Evolutionary conservation across 2,888 invertebrate genomes (phyloP).

Genomic region (Syrphus vitripennis): DNA sequence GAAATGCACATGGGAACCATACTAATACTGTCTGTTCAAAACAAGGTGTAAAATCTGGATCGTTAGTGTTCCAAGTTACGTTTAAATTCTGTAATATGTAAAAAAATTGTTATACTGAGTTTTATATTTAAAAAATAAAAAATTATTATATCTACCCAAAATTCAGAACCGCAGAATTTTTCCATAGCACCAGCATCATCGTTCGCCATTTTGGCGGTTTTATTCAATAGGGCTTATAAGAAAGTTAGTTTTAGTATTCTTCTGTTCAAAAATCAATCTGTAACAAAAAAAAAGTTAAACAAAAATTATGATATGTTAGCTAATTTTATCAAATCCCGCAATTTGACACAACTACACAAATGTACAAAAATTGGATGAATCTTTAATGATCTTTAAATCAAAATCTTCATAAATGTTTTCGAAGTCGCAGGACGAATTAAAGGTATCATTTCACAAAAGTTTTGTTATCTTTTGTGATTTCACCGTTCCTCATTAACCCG

Average conservation of each 20-base stretch:
- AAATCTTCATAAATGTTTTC: too few relatives aligned
- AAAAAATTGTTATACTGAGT: neutral
- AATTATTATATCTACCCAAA: constrained; percentile 88
- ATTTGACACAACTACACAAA: too few relatives aligned
- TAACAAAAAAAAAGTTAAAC: neutral
- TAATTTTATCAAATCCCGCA: too few relatives aligned
- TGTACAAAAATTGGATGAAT: too few relatives aligned
- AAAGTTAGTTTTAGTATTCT: neutral
- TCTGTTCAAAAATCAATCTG: neutral
- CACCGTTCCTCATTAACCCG: too few relatives aligned
- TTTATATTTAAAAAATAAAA: neutral
- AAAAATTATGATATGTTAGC: too few relatives aligned
- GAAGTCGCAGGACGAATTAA: too few relatives aligned
- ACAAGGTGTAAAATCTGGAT: constrained; percentile 94
- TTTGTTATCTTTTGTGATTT: too few relatives aligned
- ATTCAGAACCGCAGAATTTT: constrained; percentile 88
- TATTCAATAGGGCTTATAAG: neutral
- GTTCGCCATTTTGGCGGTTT: constrained; percentile 72
- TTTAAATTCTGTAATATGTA: constrained; percentile 86
- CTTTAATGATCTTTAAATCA: too few relatives aligned
- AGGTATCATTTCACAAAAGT: too few relatives aligned
- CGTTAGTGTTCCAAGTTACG: constrained; percentile 89
- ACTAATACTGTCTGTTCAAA: constrained; percentile 95
- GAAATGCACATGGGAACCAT: constrained; percentile 93
- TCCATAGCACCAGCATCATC: constrained; percentile 84